Evolutionary conservation across 2,797 vertebrate genomes (phyloP).

Genomic region (Typhlichthys eigenmanni): DNA sequence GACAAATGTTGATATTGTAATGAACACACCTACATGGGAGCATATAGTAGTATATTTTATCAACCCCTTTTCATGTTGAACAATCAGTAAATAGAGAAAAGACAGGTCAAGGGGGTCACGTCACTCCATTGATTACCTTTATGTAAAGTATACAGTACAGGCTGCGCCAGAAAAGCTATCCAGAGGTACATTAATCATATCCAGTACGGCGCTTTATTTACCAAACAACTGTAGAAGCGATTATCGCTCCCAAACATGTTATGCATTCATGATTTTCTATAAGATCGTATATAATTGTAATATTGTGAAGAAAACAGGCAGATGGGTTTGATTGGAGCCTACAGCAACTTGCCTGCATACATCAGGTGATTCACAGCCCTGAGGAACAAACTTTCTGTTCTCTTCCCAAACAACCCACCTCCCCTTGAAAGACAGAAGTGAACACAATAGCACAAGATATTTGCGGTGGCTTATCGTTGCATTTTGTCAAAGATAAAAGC

Average conservation of each 20-base stretch:
- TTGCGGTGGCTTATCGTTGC: conserved; percentile 56
- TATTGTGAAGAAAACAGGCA: conserved; percentile 17
- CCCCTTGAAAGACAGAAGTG: conserved; percentile 54
- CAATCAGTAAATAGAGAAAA: conserved; percentile 22
- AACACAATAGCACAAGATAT: conserved; percentile 64
- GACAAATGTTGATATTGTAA: too few species aligned
- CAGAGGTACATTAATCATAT: conserved; percentile 46
- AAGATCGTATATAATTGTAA: conserved; percentile 14
- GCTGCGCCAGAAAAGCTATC: conserved; percentile 42
- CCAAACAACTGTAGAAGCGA: conserved; percentile 33
- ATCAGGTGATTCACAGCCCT: conserved; percentile 46
- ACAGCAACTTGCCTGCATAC: conserved; percentile 21
- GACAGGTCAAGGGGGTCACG: conserved; percentile 39
- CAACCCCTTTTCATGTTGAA: background rate
- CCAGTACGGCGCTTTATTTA: conserved; percentile 41
- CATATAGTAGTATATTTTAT: background rate
- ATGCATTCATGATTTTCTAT: background rate
- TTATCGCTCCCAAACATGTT: conserved; percentile 24
- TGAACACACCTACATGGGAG: too few species aligned
- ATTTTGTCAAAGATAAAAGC: conserved; percentile 72
- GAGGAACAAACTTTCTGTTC: conserved; percentile 49
- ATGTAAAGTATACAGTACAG: conserved; percentile 42
- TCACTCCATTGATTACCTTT: conserved; percentile 45
- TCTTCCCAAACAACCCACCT: conserved; percentile 56
- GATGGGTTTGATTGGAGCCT: background rate